Conservation (phyloP, 2,888 invertebrate species). For the Micoletzkya japonica region DNA sequence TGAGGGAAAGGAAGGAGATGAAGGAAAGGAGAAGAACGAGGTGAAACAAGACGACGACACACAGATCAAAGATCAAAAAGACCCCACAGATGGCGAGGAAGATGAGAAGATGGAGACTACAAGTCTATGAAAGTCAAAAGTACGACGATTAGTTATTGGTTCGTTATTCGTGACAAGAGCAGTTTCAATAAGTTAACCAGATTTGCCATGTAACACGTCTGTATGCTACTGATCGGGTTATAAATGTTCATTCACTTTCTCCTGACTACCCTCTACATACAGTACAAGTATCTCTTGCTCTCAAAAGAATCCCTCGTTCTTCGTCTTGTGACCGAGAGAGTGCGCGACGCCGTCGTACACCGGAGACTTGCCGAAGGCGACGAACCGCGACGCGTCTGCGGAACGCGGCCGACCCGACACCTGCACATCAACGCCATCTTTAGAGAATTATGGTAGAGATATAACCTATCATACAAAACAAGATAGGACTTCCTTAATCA, state of each 20-base stretch:
- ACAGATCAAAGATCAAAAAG: background rate
- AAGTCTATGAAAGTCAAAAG: background rate
- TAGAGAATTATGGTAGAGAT: background rate
- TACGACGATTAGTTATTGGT: background rate
- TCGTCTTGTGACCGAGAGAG: conserved; percentile 53
- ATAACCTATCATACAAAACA: background rate
- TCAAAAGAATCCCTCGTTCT: conserved; percentile 55
- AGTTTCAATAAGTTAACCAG: background rate
- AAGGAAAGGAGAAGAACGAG: background rate
- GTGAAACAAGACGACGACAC: background rate
- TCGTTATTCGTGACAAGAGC: too few relatives aligned
- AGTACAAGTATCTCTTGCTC: conserved; percentile 33
- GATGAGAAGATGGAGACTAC: background rate
- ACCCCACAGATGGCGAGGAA: background rate
- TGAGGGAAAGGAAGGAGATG: background rate
- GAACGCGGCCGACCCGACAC: conserved; percentile 40
- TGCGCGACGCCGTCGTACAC: conserved; percentile 59
- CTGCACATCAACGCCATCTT: conserved; percentile 30
- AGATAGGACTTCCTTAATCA: background rate
- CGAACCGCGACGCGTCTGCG: conserved; percentile 37
- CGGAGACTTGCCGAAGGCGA: conserved; percentile 45
- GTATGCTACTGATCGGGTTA: background rate
- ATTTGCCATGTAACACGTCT: background rate
- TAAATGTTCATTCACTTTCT: conserved; percentile 5
- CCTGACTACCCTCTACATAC: conserved; percentile 18